Base-by-base conservation (phyloP, 2,113 vertebrate species). In the Serinus canaria region DNA sequence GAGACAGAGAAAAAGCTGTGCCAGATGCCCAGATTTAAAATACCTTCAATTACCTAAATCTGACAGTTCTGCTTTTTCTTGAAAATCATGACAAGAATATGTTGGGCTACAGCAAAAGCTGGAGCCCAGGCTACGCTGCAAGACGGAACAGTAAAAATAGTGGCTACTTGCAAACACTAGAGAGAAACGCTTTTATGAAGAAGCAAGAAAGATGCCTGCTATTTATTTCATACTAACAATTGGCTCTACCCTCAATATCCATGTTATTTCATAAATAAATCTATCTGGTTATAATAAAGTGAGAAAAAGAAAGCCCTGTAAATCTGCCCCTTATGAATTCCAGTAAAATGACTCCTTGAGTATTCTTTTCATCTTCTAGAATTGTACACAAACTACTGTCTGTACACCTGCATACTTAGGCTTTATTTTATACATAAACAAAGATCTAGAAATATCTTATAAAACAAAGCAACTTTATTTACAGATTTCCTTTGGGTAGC, bases 141-240 rank as follows among this genome's bases (percentile, higher is more conserved):
- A 79, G 44, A 86, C 69, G 41, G 43, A 93, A 76, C 24, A 86
- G 77, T 83, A 96, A 97, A 94, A 44, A 78, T 52, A 86, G 73
- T 52, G 90, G 25, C 66, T 94, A 72, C 83, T 96, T 96, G 85
- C 83, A 75, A 77, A 76, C 15, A 39, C 43, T 75, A n/a, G 35
- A 24, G 80, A 92, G 62, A 85, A 89, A 91, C 2, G 37, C 52
- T 93, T 89, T 73, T 49, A 75, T 72, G 87, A 95, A 95, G 68
- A 93, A 94, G 85, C 33, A 97, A 84, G 47, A 78, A 78, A 95
- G 95, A 96, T 27, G 28, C 25, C 64, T 89, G 70, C 69, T 95
- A 75, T 75, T 81, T 86, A 83, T 96, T 96, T 95, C 82, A 87
- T 18, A 64, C 41, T 81, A 82, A 92, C 87, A 96, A 91, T 31